Evolutionary conservation across 2,888 invertebrate genomes (phyloP).

Genomic region (Tipula helvola): DNA sequence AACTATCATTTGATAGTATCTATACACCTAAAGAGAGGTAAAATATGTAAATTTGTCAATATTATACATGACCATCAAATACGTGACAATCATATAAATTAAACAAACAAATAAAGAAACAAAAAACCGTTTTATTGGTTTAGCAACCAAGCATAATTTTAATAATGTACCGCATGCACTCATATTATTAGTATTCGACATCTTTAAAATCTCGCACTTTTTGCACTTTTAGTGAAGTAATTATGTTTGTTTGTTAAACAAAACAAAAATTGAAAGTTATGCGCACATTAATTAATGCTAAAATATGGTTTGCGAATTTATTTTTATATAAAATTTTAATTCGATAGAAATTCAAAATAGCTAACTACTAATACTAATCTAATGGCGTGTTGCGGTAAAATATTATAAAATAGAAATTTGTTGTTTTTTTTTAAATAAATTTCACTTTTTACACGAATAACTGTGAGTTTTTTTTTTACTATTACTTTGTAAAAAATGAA

Average conservation of each 20-base stretch:
- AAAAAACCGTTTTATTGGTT: neutral
- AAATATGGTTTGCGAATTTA: neutral
- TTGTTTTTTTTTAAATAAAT: neutral
- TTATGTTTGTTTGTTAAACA: neutral
- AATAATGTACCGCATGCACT: neutral
- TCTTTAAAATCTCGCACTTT: neutral
- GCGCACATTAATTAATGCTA: neutral
- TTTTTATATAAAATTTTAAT: neutral
- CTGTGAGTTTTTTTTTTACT: neutral
- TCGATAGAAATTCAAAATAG: neutral
- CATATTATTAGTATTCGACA: no score
- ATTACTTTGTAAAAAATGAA: neutral
- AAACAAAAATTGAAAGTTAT: neutral
- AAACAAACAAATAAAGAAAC: neutral
- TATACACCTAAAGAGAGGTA: neutral
- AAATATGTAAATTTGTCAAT: neutral
- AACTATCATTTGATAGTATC: neutral
- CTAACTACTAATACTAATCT: neutral
- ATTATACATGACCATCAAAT: neutral
- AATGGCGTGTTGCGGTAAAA: neutral
- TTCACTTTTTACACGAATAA: neutral
- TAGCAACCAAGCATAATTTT: neutral
- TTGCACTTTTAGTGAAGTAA: neutral
- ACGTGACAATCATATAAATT: neutral
- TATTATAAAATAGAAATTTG: neutral